Percentiles rank a stretch among this genome's conserved stretches.
Conservation (phyloP, 2,113 vertebrate genomes). For the Pterocles burchelli region DNA sequence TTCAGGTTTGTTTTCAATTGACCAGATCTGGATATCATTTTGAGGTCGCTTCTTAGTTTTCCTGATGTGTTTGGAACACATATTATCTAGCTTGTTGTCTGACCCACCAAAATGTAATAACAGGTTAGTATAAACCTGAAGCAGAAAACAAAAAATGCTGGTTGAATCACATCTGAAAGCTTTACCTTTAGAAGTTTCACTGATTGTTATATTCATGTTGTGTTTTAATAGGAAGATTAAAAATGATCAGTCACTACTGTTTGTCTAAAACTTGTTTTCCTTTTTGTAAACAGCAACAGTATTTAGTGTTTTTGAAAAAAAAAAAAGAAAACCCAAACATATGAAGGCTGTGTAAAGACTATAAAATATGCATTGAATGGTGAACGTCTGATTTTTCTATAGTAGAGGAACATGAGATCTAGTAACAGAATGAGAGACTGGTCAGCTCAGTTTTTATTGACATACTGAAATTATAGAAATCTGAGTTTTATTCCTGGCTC, state of each 20-base stretch:
- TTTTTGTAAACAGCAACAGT: constrained; percentile 30
- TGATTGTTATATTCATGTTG: constrained; percentile 33
- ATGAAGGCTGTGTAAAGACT: not conserved
- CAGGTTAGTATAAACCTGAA: not conserved
- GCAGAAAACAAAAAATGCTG: not conserved
- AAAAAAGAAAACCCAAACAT: too few relatives aligned
- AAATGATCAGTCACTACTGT: constrained; percentile 44
- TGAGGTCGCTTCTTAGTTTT: not conserved
- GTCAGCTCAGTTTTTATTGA: not conserved
- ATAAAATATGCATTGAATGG: constrained; percentile 3
- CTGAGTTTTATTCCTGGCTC: not conserved
- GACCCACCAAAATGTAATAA: not conserved
- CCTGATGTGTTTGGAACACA: not conserved
- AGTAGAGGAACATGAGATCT: not conserved
- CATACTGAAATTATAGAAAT: not conserved
- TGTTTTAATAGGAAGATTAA: constrained; percentile 48
- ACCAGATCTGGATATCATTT: not conserved
- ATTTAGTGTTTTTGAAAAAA: not conserved
- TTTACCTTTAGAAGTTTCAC: constrained; percentile 38
- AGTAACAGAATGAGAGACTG: not conserved
- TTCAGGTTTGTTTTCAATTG: not conserved
- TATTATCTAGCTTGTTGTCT: not conserved
- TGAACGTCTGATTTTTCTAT: not conserved
- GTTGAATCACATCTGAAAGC: constrained; percentile 14
- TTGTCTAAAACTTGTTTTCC: constrained; percentile 25